Evolutionary conservation across 2,797 vertebrate species (phyloP).

Genomic region (Setipinna tenuifilis): DNA sequence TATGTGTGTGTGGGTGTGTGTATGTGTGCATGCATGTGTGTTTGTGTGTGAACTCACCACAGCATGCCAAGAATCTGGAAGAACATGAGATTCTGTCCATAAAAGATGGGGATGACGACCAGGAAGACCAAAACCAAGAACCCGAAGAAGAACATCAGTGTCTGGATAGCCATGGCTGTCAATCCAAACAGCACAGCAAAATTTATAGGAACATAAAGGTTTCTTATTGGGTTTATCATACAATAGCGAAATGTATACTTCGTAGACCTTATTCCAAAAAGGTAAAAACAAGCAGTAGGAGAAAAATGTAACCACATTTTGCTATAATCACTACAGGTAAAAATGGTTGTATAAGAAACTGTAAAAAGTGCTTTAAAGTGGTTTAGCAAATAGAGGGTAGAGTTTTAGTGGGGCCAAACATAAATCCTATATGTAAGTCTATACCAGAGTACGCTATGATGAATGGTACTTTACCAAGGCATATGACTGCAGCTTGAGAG

Average conservation of each 20-base stretch:
- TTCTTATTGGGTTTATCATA: no score
- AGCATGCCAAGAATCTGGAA: constrained; percentile 80
- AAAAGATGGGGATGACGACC: constrained; percentile 83
- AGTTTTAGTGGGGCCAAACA: neutral
- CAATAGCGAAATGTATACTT: neutral
- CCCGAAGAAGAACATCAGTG: constrained; percentile 89
- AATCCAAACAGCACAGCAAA: constrained; percentile 17
- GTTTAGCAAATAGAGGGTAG: neutral
- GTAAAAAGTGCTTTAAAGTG: neutral
- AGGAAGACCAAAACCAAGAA: constrained; percentile 82
- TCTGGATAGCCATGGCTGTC: constrained; percentile 88
- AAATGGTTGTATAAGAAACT: no score
- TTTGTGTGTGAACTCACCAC: constrained; percentile 79
- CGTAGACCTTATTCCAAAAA: neutral
- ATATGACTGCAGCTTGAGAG: constrained; percentile 88
- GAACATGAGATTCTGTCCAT: constrained; percentile 79
- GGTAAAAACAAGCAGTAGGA: neutral
- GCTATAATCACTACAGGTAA: neutral
- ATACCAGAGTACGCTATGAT: neutral
- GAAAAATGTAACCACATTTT: no score
- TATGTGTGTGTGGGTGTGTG: neutral
- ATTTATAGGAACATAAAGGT: neutral
- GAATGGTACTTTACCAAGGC: constrained; percentile 77
- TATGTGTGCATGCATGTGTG: neutral
- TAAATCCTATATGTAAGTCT: neutral